These are phyloP conservation scores for Uropsilus gracilis DNA, from an alignment of 2,113 vertebrate genomes.

Conservation along the genomic window DNA sequence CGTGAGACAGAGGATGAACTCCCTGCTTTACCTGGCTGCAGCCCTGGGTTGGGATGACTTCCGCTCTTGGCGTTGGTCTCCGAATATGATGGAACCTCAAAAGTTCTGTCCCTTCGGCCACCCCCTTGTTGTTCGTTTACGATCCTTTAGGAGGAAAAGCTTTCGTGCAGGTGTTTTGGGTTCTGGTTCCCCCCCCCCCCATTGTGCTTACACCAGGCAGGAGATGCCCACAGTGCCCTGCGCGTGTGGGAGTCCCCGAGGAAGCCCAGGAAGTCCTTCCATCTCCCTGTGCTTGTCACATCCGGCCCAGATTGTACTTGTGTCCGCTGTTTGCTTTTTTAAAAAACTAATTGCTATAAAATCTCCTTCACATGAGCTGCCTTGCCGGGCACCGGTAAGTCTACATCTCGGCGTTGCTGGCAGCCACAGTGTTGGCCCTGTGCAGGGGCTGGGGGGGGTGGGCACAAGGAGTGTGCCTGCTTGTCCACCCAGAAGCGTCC, in stretches of 20 bases:
- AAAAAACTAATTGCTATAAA: slow-evolving; percentile 14
- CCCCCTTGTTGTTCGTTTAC: background rate
- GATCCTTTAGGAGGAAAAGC: background rate
- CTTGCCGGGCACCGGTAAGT: too few species aligned
- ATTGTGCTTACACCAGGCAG: background rate
- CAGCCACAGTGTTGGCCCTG: too few species aligned
- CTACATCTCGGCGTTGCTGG: too few species aligned
- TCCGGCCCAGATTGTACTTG: background rate
- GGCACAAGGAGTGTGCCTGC: background rate
- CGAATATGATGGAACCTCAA: background rate
- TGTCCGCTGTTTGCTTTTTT: slow-evolving; percentile 20
- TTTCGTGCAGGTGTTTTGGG: background rate
- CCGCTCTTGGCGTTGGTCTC: background rate
- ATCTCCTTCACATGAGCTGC: background rate
- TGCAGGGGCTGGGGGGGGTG: background rate
- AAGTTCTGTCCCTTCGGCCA: slow-evolving; percentile 20
- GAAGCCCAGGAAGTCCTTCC: background rate
- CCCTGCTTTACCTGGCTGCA: background rate
- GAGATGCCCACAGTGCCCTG: background rate
- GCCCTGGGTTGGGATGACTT: background rate
- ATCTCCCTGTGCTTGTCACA: background rate
- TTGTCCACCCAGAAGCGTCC: background rate
- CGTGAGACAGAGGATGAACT: background rate
- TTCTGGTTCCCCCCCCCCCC: too few species aligned
- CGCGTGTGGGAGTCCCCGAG: background rate